phyloP scores from a whole-genome alignment of 2,797 vertebrate genomes.

The Vultur gryphus region DNA sequence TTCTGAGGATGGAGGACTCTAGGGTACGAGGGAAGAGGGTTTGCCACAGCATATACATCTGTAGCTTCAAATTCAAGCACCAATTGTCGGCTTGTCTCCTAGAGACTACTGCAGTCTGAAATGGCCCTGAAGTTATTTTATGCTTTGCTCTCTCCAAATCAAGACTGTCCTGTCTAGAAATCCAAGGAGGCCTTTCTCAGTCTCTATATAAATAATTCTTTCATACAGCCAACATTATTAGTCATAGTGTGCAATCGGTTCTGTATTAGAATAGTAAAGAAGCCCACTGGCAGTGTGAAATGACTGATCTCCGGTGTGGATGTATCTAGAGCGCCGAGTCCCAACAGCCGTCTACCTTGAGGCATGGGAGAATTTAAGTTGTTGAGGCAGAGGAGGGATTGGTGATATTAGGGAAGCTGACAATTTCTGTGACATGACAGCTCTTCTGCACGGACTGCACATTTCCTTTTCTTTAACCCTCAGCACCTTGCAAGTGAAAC shows the following conservation, averaged over 20 bases:
- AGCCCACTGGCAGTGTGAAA: slow-evolving; percentile 65
- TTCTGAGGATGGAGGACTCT: not conserved
- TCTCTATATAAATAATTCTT: slow-evolving; percentile 66
- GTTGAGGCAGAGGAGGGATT: slow-evolving; percentile 31
- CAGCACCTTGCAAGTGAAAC: not conserved
- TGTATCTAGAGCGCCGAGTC: slow-evolving; percentile 17
- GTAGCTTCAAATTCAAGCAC: slow-evolving; percentile 17
- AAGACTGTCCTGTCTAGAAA: slow-evolving; percentile 59
- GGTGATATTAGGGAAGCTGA: slow-evolving; percentile 26
- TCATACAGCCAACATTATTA: slow-evolving; percentile 67
- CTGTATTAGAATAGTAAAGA: slow-evolving; percentile 50
- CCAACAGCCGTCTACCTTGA: slow-evolving; percentile 18
- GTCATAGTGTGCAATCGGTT: slow-evolving; percentile 63
- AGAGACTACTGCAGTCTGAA: not conserved
- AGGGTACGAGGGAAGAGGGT: not conserved
- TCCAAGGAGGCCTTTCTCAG: slow-evolving; percentile 66
- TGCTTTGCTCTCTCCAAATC: slow-evolving; percentile 58
- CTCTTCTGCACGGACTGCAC: not conserved
- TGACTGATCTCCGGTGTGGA: slow-evolving; percentile 54
- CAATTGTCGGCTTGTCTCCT: slow-evolving; percentile 13
- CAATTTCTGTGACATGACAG: slow-evolving; percentile 43
- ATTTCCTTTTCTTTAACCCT: not conserved
- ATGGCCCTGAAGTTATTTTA: slow-evolving; percentile 45
- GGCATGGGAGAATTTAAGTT: slow-evolving; percentile 56
- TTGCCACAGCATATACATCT: not conserved